Evolutionary conservation across 2,888 invertebrate genomes (phyloP), one percentile per base, ranked within the genome.

Genomic region (Thysanoteuthis rhombus): DNA sequence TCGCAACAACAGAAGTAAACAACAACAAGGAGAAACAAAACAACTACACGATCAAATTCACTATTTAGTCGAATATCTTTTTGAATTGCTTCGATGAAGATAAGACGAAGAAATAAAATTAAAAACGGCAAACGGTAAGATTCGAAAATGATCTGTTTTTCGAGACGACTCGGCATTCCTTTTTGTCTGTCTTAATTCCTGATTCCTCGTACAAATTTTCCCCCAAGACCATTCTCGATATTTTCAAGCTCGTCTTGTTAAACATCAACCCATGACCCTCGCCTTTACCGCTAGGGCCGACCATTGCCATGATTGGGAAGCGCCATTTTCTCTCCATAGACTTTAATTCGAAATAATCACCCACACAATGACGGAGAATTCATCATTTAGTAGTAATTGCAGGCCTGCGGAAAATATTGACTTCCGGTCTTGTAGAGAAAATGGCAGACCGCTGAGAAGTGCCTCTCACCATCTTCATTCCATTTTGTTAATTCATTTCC

Each of bases 321-420:
- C 75, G n/a, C n/a, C 75, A n/a, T 75, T 75, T n/a, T n/a, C 8
- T 16, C n/a, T 75, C 75, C n/a, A n/a, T n/a, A 75, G 75, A n/a
- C 75, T 52, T 25, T 52, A 52, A 75, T 75, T 75, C 75, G 75
- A 75, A 75, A 75, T 75, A 75, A 75, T 75, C n/a, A 75, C 75
- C 2, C 16, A 75, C 75, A 75, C 75, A 75, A 75, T 75, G 75
- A 19, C n/a, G n/a, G 75, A 0, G 75, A 75, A 75, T 75, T 75
- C 75, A 75, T 75, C 75, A 75, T 75, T 75, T 75, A 75, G n/a
- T 75, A n/a, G 75, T 75, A 75, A 75, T 75, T 75, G 75, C 75
- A 75, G 75, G 75, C 75, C 75, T 25, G 75, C 75, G n/a, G 75
- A 75, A 75, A 75, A 75, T 75, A 75, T 75, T 75, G 75, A 75